Evolutionary conservation across 2,888 invertebrate species (phyloP).

Genomic region (Diarsia rubi): DNA sequence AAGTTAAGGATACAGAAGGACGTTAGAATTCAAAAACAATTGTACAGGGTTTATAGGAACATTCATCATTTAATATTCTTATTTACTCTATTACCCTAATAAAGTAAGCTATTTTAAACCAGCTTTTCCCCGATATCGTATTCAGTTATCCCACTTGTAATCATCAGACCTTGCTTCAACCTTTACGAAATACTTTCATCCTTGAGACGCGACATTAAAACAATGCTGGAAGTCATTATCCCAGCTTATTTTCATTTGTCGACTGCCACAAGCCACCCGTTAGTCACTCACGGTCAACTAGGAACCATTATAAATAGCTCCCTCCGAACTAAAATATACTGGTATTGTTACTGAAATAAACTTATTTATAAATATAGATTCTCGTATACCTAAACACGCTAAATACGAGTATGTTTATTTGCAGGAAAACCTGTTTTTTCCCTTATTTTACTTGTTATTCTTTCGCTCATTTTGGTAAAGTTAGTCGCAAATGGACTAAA

Average conservation of each 20-base stretch:
- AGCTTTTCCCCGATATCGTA: neutral
- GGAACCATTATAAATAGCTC: conserved; percentile 45
- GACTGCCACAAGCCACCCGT: neutral
- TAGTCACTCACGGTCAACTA: conserved; percentile 32
- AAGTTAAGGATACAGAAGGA: neutral
- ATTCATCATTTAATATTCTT: neutral
- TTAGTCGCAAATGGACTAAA: neutral
- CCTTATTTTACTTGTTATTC: neutral
- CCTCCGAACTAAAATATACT: conserved; percentile 46
- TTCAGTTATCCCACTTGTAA: neutral
- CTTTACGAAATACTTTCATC: neutral
- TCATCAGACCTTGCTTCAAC: neutral
- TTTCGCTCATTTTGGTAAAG: neutral
- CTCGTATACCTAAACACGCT: conserved; percentile 17
- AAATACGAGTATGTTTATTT: neutral
- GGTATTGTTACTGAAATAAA: conserved; percentile 45
- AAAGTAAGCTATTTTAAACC: neutral
- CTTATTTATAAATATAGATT: conserved; percentile 41
- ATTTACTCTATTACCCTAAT: neutral
- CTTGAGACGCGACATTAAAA: conserved; percentile 6
- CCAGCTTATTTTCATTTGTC: conserved; percentile 14
- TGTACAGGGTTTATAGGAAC: neutral
- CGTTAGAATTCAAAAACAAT: neutral
- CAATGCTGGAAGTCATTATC: neutral
- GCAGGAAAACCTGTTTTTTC: neutral